Base-by-base conservation (phyloP, 2,797 vertebrate genomes). In the Hafferia zeledoni region DNA sequence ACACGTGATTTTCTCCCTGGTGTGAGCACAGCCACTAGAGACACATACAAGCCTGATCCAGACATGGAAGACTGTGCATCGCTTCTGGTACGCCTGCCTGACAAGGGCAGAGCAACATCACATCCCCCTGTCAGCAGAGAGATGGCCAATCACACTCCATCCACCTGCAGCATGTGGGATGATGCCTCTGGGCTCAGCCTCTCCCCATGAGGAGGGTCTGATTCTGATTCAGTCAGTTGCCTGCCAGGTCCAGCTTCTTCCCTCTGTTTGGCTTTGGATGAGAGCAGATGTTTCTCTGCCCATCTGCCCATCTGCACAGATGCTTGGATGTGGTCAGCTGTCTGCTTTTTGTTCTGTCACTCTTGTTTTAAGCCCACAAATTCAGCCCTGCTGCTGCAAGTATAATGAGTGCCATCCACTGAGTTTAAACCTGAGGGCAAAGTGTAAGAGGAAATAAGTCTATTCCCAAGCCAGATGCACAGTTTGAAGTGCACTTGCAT, bases 251-350 rank as follows among this genome's bases (percentile, higher is more conserved):
- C 68, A 39, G 43, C 72, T 94, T 89, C 53, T 79, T 57, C 52
- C 63, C 82, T 74, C 35, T 60, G 43, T 28, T 63, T 57, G 61
- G 76, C 65, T 75, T 53, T 75, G 69, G 64, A 81, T 55, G 79
- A 85, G 49, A 71, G 81, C 88, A 95, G 91, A 83, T 89, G 83
- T 94, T 91, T 76, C 57, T 64, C 49, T 89, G 83, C 68, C 78
- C 43, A 35, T 64, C 49, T 89, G 83, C 68, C 78, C 43, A 35
- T 77, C 77, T 90, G 71, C 76, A 56, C 53, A 47, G 90, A 65
- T 47, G 64, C 65, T 46, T 74, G 69, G 33, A 77, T 78, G 39
- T 41, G 83, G 78, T 92, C 88, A 90, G 70, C 81, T 75, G 50
- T 41, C 85, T 83, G 64, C 57, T 78, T 90, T 90, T 82, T 71